Evolutionary conservation across 2,888 invertebrate species (phyloP).

Genomic region (Drosophila meridiana): DNA sequence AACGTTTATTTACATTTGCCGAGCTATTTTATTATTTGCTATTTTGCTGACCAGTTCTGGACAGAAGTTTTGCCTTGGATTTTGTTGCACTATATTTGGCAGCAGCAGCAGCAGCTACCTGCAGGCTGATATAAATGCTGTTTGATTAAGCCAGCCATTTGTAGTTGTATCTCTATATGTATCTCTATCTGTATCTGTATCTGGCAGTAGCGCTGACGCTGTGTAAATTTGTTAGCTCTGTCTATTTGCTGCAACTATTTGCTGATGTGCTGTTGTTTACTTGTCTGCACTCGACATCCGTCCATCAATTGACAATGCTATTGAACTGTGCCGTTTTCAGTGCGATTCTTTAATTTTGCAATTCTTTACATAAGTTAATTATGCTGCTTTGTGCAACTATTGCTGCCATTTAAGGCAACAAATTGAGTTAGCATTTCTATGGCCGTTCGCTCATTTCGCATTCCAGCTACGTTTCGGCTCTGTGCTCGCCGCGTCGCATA

Average conservation of each 20-base stretch:
- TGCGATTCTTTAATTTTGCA: slow-evolving; percentile 2
- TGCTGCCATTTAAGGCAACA: slow-evolving; percentile 29
- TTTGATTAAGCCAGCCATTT: slow-evolving; percentile 57
- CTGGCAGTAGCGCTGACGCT: slow-evolving; percentile 20
- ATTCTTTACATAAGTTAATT: slow-evolving; percentile 40
- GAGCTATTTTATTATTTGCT: slow-evolving; percentile 50
- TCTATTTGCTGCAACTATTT: slow-evolving; percentile 34
- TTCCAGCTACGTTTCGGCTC: slow-evolving; percentile 55
- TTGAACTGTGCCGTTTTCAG: slow-evolving; percentile 2
- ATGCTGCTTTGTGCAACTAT: slow-evolving; percentile 26
- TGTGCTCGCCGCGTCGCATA: slow-evolving; percentile 33
- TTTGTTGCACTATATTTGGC: slow-evolving; percentile 37
- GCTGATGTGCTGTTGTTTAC: slow-evolving; percentile 1
- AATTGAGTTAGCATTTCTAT: slow-evolving; percentile 55
- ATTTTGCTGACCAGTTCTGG: slow-evolving; percentile 50
- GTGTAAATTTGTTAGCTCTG: slow-evolving; percentile 27
- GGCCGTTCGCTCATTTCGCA: slow-evolving; percentile 53
- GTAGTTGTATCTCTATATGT: slow-evolving; percentile 10
- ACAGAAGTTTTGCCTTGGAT: slow-evolving; percentile 31
- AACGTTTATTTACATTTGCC: slow-evolving; percentile 41
- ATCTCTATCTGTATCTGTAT: slow-evolving; percentile 12
- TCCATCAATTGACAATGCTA: slow-evolving; percentile 12
- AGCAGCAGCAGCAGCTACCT: slow-evolving; percentile 17
- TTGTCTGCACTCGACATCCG: slow-evolving; percentile 11
- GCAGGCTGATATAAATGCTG: slow-evolving; percentile 46